Evolutionary conservation across 2,797 vertebrate genomes (phyloP).

Genomic region (Halcyon badia): DNA sequence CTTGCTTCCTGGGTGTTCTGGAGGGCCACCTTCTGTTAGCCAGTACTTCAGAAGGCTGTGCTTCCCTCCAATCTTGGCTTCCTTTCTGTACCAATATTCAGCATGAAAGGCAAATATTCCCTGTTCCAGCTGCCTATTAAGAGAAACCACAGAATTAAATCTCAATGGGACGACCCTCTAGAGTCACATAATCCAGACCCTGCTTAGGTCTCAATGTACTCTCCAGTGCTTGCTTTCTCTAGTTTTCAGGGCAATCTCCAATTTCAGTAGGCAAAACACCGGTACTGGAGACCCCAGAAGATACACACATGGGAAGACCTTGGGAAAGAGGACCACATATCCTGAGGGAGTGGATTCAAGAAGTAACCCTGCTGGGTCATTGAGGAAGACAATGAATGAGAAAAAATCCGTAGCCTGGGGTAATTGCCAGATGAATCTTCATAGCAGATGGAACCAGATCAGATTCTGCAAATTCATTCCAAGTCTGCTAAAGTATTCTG

Average conservation of each 20-base stretch:
- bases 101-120: not conserved
- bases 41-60: not conserved
- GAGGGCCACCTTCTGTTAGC: not conserved
- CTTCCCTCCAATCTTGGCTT: not conserved
- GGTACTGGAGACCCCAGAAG: not conserved
- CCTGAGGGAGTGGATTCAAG: not conserved
- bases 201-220: rapidly evolving
- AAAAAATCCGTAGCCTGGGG: not conserved
- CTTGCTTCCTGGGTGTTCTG: not conserved
- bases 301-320: not conserved
- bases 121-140: not conserved
- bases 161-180: not conserved
- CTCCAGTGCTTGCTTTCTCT: not conserved
- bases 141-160: not conserved
- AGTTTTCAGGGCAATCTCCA: not conserved
- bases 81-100: not conserved
- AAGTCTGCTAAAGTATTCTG: not conserved
- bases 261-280: not conserved
- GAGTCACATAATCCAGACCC: not conserved
- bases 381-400: not conserved
- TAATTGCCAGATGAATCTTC: not conserved
- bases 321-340: not conserved
- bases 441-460: not conserved
- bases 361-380: not conserved
- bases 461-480: not conserved